A percentile compares a stretch with the other conserved stretches of the same genome.
These are phyloP conservation scores for rat (Rattus norvegicus) DNA, from an alignment of 2,113 vertebrate species.

Conservation along the genomic window DNA sequence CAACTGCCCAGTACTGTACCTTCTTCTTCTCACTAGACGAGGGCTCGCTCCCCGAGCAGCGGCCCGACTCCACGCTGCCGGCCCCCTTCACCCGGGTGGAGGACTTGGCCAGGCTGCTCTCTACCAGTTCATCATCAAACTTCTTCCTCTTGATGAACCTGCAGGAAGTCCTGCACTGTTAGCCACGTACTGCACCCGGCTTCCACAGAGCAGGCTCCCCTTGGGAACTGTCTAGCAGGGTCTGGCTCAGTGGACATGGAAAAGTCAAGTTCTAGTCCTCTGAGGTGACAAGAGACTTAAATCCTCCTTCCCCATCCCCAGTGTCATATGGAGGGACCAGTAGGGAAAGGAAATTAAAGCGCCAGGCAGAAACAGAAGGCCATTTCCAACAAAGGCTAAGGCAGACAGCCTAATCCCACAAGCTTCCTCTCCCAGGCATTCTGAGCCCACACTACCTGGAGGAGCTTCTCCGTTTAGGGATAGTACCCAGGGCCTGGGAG, in stretches of 20 bases:
- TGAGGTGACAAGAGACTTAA: not conserved
- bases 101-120: constrained; percentile 97
- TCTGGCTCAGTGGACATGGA: not conserved
- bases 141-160: constrained; percentile 99
- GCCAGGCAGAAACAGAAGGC: not conserved
- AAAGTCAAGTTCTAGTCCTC: not conserved
- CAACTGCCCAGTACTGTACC: constrained; percentile 79
- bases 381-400: not conserved
- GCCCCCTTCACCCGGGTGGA: constrained; percentile 94
- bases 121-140: constrained; percentile 97
- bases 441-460: constrained; percentile 88
- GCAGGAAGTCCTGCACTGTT: not conserved
- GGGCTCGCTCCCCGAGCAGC: constrained; percentile 92
- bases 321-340: not conserved
- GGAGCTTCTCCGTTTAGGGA: constrained; percentile 97
- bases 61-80: constrained; percentile 91
- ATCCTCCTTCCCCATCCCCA: not conserved
- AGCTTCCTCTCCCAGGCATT: not conserved
- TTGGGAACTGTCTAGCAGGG: not conserved
- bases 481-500: constrained; percentile 90
- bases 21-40: constrained; percentile 96
- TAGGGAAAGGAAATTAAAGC: not conserved
- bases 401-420: not conserved
- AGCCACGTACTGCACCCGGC: not conserved
- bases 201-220: not conserved